These are phyloP conservation scores for human DNA, from an alignment of 2,113 vertebrate species.

Conservation along the genomic window DNA sequence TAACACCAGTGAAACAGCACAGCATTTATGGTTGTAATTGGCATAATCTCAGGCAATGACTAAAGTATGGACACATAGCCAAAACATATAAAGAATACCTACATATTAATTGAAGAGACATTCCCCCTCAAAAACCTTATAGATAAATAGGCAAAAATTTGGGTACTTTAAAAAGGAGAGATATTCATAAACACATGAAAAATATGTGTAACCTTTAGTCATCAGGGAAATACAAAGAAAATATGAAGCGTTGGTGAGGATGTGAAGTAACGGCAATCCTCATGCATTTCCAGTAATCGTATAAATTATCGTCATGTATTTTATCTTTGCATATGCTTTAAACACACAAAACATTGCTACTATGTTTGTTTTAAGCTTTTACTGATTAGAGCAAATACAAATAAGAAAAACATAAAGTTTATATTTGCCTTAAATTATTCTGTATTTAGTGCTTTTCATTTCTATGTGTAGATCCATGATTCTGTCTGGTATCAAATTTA, in stretches of 20 bases:
- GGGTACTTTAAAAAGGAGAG: neutral
- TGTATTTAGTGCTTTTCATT: neutral
- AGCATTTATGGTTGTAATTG: neutral
- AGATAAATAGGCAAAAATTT: neutral
- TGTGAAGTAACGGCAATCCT: neutral
- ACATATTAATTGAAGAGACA: neutral
- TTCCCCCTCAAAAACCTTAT: neutral
- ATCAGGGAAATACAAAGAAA: neutral
- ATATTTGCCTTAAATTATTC: neutral
- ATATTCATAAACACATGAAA: neutral
- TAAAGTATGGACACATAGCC: neutral
- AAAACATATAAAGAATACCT: neutral
- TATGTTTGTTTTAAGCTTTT: neutral
- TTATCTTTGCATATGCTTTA: neutral
- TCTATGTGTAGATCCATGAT: neutral
- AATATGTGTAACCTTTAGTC: neutral
- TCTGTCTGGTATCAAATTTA: neutral
- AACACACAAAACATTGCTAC: neutral
- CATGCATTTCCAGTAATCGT: neutral
- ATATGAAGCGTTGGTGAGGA: neutral
- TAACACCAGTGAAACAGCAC: neutral
- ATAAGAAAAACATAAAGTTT: neutral
- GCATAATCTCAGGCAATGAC: neutral
- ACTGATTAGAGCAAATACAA: neutral
- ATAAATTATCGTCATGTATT: neutral